A percentile compares a stretch with the other conserved stretches of the same genome.
Evolutionary conservation across 2,888 invertebrate genomes (phyloP).

Genomic region (Strigamia crassipes): DNA sequence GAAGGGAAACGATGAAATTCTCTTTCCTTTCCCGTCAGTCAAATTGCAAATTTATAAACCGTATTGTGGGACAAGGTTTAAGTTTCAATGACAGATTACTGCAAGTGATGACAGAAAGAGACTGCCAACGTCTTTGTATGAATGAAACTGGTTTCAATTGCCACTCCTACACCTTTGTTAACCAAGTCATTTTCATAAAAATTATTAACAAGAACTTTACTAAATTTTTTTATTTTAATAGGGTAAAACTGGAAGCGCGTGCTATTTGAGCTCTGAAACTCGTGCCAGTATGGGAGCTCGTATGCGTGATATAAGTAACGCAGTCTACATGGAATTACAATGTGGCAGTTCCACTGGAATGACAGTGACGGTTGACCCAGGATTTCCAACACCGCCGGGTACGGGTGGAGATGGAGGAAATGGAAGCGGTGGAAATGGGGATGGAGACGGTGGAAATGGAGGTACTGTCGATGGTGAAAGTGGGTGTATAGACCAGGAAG

Average conservation of each 20-base stretch:
- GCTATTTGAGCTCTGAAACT: slow-evolving; percentile 49
- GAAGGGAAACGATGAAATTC: slow-evolving; percentile 12
- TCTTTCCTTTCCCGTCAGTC: background rate
- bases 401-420: background rate
- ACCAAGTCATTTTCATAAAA: slow-evolving; percentile 36
- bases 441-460: background rate
- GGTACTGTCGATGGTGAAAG: background rate
- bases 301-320: slow-evolving; percentile 55
- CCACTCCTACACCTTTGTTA: slow-evolving; percentile 59
- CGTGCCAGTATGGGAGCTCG: slow-evolving; percentile 47
- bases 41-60: slow-evolving; percentile 22
- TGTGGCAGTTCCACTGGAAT: slow-evolving; percentile 51
- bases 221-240: background rate
- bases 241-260: background rate
- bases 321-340: slow-evolving; percentile 57
- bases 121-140: slow-evolving; percentile 56
- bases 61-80: background rate
- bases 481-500: background rate
- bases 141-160: slow-evolving; percentile 60
- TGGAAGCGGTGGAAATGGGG: background rate
- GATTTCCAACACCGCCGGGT: background rate
- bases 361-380: background rate
- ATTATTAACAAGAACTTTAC: background rate
- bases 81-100: background rate
- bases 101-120: background rate